Evolutionary conservation across 2,797 vertebrate genomes (phyloP).

Genomic region (Myotis daubentonii): DNA sequence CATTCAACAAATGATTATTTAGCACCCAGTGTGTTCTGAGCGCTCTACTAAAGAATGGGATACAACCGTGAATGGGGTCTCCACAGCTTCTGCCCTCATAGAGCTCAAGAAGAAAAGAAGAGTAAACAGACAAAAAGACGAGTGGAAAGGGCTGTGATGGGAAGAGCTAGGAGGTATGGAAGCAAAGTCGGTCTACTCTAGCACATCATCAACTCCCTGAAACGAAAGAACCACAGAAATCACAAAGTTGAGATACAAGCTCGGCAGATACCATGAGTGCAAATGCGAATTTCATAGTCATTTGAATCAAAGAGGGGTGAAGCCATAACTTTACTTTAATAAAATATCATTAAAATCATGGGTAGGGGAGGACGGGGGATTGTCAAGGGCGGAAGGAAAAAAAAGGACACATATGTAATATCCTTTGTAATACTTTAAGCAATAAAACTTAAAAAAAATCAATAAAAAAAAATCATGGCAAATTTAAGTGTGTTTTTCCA

Average conservation of each 20-base stretch:
- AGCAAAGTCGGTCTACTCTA: neutral
- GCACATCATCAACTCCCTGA: neutral
- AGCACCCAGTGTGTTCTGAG: neutral
- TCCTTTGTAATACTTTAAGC: no score
- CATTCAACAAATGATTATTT: neutral
- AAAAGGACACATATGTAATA: no score
- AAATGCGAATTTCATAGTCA: neutral
- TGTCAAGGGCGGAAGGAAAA: no score
- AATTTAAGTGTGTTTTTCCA: neutral
- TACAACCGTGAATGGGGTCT: neutral
- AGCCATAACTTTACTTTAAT: neutral
- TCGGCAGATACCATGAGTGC: neutral
- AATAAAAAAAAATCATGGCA: neutral
- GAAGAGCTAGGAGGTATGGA: neutral
- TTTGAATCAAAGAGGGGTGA: neutral
- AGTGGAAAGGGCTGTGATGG: neutral
- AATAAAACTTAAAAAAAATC: no score
- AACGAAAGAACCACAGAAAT: neutral
- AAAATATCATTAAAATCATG: slow-evolving; percentile 13
- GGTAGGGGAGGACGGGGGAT: no score
- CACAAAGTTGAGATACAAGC: neutral
- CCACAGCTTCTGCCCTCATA: neutral
- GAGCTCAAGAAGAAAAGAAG: neutral
- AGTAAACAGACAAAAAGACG: neutral
- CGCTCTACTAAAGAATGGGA: neutral